Conservation (phyloP, 2,797 vertebrate species). For the Arrhamphus sclerolepis region DNA sequence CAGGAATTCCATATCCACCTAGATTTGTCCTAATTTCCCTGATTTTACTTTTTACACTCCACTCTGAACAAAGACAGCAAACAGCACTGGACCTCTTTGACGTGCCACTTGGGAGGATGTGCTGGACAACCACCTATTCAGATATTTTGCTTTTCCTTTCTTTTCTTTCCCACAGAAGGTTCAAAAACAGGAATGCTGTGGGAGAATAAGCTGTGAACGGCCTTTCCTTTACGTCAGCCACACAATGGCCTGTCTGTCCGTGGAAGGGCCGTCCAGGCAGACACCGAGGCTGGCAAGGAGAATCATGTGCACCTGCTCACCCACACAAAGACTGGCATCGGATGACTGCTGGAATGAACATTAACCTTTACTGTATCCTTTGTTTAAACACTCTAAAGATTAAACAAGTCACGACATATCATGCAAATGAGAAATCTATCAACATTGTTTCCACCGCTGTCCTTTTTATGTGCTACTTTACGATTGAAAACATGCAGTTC, state of each 20-base stretch:
- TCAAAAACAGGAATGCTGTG: constrained; percentile 62
- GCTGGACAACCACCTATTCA: constrained; percentile 69
- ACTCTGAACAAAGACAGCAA: constrained; percentile 57
- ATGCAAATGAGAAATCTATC: constrained; percentile 40
- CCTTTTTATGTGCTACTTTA: constrained; percentile 34
- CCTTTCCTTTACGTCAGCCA: constrained; percentile 72
- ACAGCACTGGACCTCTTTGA: constrained; percentile 44
- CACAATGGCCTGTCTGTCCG: constrained; percentile 71
- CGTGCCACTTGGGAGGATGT: constrained; percentile 71
- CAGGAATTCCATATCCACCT: constrained; percentile 46
- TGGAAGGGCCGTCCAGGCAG: constrained; percentile 55
- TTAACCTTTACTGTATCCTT: constrained; percentile 47
- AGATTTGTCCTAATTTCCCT: constrained; percentile 43
- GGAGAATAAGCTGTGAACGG: constrained; percentile 57
- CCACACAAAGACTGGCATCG: constrained; percentile 54
- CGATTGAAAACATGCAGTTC: constrained; percentile 50
- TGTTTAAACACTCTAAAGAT: constrained; percentile 44
- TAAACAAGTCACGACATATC: constrained; percentile 32
- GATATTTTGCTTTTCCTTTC: constrained; percentile 32
- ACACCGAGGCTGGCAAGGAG: constrained; percentile 59
- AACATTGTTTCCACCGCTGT: constrained; percentile 22
- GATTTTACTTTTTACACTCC: constrained; percentile 28
- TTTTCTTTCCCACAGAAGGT: constrained; percentile 67
- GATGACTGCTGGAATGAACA: constrained; percentile 50
- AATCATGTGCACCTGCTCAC: constrained; percentile 62